Percentiles rank a stretch among this genome's conserved stretches.
Evolutionary conservation across 1,140 invertebrate species (phyloP).

Genomic region (Chironomus striatipennis): DNA sequence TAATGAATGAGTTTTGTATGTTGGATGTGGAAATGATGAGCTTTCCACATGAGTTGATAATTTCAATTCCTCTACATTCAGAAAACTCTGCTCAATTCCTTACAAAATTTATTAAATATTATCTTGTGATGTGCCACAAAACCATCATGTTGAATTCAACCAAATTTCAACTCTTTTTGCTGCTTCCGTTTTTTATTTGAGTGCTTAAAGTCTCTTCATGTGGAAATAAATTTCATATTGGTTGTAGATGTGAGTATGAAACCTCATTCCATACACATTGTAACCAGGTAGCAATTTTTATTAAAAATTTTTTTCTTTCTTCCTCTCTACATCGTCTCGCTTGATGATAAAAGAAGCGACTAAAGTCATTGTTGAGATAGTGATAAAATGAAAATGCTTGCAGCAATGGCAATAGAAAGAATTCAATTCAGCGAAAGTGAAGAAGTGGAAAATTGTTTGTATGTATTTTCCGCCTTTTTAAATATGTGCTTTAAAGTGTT

Average conservation of each 20-base stretch:
- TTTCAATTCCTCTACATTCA: background rate
- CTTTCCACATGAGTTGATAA: background rate
- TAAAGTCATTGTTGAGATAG: too few relatives aligned
- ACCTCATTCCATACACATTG: background rate
- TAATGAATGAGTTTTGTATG: background rate
- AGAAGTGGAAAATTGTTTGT: too few relatives aligned
- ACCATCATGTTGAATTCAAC: slow-evolving; percentile 12
- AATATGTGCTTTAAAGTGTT: too few relatives aligned
- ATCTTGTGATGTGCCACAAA: background rate
- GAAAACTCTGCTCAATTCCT: background rate
- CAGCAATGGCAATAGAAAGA: too few relatives aligned
- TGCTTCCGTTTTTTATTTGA: background rate
- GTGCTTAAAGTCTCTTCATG: background rate
- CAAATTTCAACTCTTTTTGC: background rate
- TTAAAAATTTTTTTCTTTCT: too few relatives aligned
- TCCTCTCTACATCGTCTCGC: too few relatives aligned
- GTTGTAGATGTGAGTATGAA: too few relatives aligned
- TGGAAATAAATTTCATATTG: background rate
- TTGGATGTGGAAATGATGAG: background rate
- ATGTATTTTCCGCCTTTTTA: too few relatives aligned
- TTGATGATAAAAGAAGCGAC: too few relatives aligned
- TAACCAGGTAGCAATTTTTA: slow-evolving; percentile 12
- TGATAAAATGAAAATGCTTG: too few relatives aligned
- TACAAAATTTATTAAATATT: too few relatives aligned
- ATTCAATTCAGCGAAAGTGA: too few relatives aligned